phyloP scores from a whole-genome alignment of 2,888 invertebrate genomes.

The Dinocampus coccinellae region DNA sequence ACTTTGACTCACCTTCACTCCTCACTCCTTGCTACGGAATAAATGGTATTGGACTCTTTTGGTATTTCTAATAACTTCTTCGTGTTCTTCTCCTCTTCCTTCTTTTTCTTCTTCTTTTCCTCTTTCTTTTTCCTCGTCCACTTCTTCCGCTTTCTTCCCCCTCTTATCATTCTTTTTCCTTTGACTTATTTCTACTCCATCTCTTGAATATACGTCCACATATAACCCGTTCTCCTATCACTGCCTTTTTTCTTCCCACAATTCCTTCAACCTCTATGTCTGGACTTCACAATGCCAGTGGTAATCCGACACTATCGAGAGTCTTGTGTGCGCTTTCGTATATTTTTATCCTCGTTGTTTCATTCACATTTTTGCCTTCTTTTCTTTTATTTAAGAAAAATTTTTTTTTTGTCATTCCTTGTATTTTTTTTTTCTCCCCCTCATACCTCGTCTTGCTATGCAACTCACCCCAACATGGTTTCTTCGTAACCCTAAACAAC shows the following conservation, averaged over 20 bases:
- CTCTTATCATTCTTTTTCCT: constrained; percentile 3
- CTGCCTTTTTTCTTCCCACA: too few species aligned
- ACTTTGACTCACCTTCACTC: constrained; percentile 45
- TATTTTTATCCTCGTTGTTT: constrained; percentile 21
- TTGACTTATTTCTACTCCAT: too few species aligned
- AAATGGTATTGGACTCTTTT: constrained; percentile 50
- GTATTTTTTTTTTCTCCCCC: constrained; percentile 27
- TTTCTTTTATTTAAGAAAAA: constrained; percentile 12
- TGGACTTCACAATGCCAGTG: constrained; percentile 57
- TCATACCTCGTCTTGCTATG: constrained; percentile 25
- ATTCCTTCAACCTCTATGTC: constrained; percentile 47
- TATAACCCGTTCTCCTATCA: too few species aligned
- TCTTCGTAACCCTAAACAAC: constrained; percentile 49
- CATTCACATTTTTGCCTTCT: constrained; percentile 21
- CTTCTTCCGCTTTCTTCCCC: constrained; percentile 31
- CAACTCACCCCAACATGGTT: constrained; percentile 12
- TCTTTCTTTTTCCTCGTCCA: constrained; percentile 25
- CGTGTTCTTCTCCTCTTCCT: constrained; percentile 41
- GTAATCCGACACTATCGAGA: constrained; percentile 61
- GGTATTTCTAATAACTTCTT: constrained; percentile 63
- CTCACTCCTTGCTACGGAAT: constrained; percentile 44
- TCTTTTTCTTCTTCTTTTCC: constrained; percentile 46
- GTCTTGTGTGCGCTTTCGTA: constrained; percentile 37
- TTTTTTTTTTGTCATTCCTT: constrained; percentile 6
- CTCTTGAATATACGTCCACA: too few species aligned